Conservation (phyloP, 1,140 invertebrate species). For the Grapholita molesta region DNA sequence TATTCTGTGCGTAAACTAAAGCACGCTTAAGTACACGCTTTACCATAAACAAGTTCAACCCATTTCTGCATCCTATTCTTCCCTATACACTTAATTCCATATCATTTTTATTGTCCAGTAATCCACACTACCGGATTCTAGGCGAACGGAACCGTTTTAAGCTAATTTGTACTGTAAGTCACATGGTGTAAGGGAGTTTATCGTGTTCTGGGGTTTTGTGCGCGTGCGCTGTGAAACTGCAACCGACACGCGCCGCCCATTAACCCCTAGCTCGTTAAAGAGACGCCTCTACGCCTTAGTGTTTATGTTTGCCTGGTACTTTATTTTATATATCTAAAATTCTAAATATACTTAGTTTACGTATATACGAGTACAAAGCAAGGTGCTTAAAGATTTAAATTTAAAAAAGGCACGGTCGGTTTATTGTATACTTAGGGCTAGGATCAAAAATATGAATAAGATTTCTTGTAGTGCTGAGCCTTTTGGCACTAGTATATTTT, state of each 20-base stretch:
- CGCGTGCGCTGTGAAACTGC: slow-evolving; percentile 19
- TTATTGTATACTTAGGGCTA: too few species aligned
- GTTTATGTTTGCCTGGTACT: slow-evolving; percentile 11
- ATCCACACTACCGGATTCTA: slow-evolving; percentile 7
- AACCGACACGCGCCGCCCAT: slow-evolving; percentile 26
- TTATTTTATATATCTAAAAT: too few species aligned
- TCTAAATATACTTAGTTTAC: too few species aligned
- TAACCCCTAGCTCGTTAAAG: slow-evolving; percentile 25
- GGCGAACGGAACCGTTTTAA: background rate
- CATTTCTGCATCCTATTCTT: background rate
- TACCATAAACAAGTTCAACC: background rate
- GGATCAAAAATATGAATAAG: too few species aligned
- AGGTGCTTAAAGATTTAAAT: too few species aligned
- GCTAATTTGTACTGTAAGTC: background rate
- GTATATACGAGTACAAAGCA: too few species aligned
- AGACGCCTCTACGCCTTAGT: slow-evolving; percentile 19
- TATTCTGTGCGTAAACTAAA: background rate
- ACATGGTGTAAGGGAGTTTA: too few species aligned
- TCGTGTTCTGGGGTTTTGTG: background rate
- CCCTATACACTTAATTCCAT: slow-evolving; percentile 3
- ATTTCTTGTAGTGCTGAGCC: too few species aligned
- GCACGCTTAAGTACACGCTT: background rate
- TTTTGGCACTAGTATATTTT: too few species aligned
- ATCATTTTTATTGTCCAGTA: slow-evolving; percentile 2
- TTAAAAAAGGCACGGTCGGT: too few species aligned